A percentile compares a stretch with the other conserved stretches of the same genome.
phyloP scores from a whole-genome alignment of 1,140 invertebrate genomes.

The Ooceraea biroi region DNA sequence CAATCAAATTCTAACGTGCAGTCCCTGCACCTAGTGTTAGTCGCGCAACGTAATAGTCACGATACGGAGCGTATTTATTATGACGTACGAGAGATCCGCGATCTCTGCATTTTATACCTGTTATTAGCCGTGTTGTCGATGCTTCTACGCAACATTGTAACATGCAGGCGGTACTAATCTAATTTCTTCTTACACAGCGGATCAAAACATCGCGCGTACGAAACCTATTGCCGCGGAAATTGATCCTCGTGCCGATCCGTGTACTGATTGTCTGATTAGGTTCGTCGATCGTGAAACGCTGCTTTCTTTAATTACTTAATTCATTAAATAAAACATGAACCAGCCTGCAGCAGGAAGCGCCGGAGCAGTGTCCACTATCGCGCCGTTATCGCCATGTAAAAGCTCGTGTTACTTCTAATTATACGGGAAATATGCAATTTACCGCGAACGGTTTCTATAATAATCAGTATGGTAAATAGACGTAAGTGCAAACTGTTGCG shows the following conservation, averaged over 20 bases:
- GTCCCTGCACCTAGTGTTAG: conserved; percentile 11
- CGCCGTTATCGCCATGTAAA: not conserved
- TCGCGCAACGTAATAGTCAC: conserved; percentile 21
- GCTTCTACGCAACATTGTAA: conserved; percentile 5
- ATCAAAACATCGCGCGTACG: not conserved
- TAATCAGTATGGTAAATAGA: too few species aligned
- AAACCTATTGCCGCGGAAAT: not conserved
- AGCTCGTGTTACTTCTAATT: conserved; percentile 20
- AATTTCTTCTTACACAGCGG: not conserved
- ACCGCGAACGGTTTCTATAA: not conserved
- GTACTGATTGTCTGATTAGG: not conserved
- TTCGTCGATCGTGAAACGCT: not conserved
- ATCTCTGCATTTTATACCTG: conserved; percentile 21
- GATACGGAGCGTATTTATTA: conserved; percentile 25
- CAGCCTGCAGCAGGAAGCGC: not conserved
- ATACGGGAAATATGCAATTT: conserved; percentile 33
- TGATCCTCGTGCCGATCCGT: not conserved
- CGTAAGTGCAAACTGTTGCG: too few species aligned
- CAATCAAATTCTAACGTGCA: conserved; percentile 49
- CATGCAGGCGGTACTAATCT: not conserved
- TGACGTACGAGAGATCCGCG: conserved; percentile 5
- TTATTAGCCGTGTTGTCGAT: conserved; percentile 11
- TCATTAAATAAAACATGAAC: not conserved
- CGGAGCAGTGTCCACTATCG: not conserved
- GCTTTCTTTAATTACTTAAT: conserved; percentile 6